These are phyloP conservation scores for Heliconius eleuchia DNA, from an alignment of 1,140 invertebrate genomes.

Conservation along the genomic window DNA sequence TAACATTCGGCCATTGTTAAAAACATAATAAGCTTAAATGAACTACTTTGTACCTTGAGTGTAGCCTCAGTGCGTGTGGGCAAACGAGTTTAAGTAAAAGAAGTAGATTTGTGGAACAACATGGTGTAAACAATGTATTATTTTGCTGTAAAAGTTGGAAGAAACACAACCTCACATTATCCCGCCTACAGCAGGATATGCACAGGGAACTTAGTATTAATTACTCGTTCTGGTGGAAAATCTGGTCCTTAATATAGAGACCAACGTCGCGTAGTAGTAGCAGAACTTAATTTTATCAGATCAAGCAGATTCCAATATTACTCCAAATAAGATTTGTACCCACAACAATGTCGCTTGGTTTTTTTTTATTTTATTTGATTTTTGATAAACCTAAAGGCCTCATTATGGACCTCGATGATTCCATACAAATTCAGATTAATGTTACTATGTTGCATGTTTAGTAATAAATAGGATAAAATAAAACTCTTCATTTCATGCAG, in stretches of 20 bases:
- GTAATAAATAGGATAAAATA: not conserved
- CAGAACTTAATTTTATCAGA: not conserved
- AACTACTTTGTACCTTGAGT: constrained; percentile 17
- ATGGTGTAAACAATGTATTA: too few species aligned
- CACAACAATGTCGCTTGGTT: not conserved
- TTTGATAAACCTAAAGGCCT: not conserved
- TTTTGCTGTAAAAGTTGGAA: not conserved
- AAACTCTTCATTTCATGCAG: not conserved
- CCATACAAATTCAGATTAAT: not conserved
- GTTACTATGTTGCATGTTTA: not conserved
- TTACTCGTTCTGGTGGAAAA: not conserved
- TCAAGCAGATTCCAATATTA: not conserved
- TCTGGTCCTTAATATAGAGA: too few species aligned
- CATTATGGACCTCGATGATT: not conserved
- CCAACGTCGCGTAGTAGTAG: not conserved
- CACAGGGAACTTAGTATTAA: not conserved
- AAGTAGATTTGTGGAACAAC: not conserved
- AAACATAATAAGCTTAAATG: constrained; percentile 19
- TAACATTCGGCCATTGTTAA: constrained; percentile 32
- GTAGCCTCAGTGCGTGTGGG: constrained; percentile 22
- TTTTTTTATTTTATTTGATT: too few species aligned
- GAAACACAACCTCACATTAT: not conserved
- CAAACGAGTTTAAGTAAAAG: not conserved
- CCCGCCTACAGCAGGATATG: not conserved
- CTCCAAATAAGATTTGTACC: not conserved